Base-by-base conservation (phyloP, 2,888 invertebrate species). In the Atrina japonica region DNA sequence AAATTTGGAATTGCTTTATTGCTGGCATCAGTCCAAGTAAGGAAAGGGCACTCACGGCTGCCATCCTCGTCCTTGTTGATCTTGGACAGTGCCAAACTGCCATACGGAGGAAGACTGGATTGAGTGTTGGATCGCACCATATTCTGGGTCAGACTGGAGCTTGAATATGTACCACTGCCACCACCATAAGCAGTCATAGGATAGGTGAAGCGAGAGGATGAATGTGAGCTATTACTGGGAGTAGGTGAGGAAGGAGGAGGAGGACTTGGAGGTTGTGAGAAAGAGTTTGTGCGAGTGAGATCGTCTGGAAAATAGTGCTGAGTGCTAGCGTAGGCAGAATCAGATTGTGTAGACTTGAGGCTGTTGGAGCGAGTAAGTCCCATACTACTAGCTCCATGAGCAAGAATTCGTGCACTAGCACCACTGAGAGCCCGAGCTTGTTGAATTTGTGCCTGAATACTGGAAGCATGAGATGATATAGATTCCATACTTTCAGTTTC, bases 401-500 rank as follows among this genome's bases (percentile, higher is more conserved):
- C 83, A 18, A 88, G 82, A 58, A 88, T 86, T 58, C 85, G 77
- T 40, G 86, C 85, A 73, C 85, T 95, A 76, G 95, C 95, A 85
- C 95, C 93, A 87, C 94, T 94, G 63, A 90, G 87, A 86, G 94
- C 93, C 79, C 96, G 93, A 11, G 91, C 91, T 85, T 95, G 95
- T 89, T 94, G 93, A 79, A 95, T 93, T 86, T 96, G 95, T 45
- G 89, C 88, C 76, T 90, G 90, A 58, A 90, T 88, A 77, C 86
- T 88, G 53, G 88, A 87, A 55, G 87, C 86, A 49, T 87, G 83
- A 16, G 92, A 91, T 55, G 91, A 90, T 53, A 92, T 85, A 16
- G 92, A 92, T 83, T 93, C 93, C 88, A 97, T 94, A 85, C 96
- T 96, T 91, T 97, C 97, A 67, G 97, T 96, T 90, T 97, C 97